Conservation (phyloP, 2,888 invertebrate genomes). For the Cryptus armator region DNA sequence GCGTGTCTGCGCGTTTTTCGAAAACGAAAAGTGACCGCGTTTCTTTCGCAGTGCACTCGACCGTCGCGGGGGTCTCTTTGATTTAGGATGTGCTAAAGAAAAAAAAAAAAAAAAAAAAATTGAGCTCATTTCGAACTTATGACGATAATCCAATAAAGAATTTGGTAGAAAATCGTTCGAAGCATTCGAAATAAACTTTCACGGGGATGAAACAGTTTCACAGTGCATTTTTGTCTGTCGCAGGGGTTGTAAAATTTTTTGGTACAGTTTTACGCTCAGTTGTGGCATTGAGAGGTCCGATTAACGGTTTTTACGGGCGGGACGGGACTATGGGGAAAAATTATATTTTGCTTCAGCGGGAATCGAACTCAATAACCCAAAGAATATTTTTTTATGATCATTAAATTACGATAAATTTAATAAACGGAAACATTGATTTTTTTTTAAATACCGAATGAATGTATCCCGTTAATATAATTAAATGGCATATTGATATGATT, state of each 20-base stretch:
- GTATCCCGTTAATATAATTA: no score
- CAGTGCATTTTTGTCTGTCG: background rate
- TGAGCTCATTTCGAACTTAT: background rate
- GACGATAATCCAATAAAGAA: conserved; percentile 37
- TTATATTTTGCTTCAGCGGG: no score
- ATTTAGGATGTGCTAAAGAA: conserved; percentile 48
- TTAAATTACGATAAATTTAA: no score
- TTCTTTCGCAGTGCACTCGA: conserved; percentile 15
- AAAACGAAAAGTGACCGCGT: conserved; percentile 36
- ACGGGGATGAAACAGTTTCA: background rate
- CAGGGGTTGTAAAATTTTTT: conserved; percentile 32
- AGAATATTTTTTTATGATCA: no score
- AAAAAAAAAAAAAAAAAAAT: background rate
- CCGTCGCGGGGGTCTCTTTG: conserved; percentile 18
- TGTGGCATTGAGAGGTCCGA: background rate
- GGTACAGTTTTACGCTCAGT: background rate
- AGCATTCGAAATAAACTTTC: conserved; percentile 1
- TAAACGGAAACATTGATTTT: no score
- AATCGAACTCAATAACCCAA: no score
- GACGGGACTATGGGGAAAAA: no score
- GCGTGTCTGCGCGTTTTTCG: conserved; percentile 46
- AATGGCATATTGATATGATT: no score
- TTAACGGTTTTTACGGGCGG: background rate
- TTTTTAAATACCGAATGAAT: no score
- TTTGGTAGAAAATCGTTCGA: background rate